Percentiles rank a stretch among this genome's conserved stretches.
Conservation (phyloP, 2,797 vertebrate species). For the Gephyroberyx darwinii region DNA sequence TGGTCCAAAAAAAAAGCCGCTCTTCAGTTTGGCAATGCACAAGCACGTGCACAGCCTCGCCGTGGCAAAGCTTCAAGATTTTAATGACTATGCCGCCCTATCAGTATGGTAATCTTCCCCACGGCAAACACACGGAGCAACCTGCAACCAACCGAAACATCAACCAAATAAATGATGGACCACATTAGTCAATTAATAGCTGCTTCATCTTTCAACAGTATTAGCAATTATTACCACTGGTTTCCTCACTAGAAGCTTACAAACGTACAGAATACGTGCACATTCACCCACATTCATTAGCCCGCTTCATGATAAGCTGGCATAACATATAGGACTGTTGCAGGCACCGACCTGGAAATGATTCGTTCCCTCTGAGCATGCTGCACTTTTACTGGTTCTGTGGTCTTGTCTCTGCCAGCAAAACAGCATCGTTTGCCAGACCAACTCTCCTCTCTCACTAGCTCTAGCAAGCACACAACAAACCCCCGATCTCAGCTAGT, state of each 20-base stretch:
- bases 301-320: slow-evolving; percentile 56
- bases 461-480: slow-evolving; percentile 14
- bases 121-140: slow-evolving; percentile 51
- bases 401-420: slow-evolving; percentile 37
- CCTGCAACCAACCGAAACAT: slow-evolving; percentile 56
- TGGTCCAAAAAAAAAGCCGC: slow-evolving; percentile 20
- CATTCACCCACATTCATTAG: slow-evolving; percentile 14
- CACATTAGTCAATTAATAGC: slow-evolving; percentile 55
- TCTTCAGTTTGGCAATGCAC: slow-evolving; percentile 53
- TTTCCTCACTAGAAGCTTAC: not conserved
- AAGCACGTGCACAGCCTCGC: slow-evolving; percentile 39
- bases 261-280: slow-evolving; percentile 1
- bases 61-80: slow-evolving; percentile 69
- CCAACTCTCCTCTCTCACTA: slow-evolving; percentile 5
- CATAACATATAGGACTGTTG: slow-evolving; percentile 49
- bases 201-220: slow-evolving; percentile 18
- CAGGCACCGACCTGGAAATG: slow-evolving; percentile 71
- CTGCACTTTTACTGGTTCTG: slow-evolving; percentile 37
- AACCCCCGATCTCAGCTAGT: not conserved
- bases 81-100: slow-evolving; percentile 66
- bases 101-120: slow-evolving; percentile 48
- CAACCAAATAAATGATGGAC: slow-evolving; percentile 43
- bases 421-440: slow-evolving; percentile 37
- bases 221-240: slow-evolving; percentile 1
- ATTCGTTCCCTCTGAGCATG: slow-evolving; percentile 49